Base-by-base conservation (phyloP, 1,140 invertebrate species). In the Polypedilum vanderplanki region DNA sequence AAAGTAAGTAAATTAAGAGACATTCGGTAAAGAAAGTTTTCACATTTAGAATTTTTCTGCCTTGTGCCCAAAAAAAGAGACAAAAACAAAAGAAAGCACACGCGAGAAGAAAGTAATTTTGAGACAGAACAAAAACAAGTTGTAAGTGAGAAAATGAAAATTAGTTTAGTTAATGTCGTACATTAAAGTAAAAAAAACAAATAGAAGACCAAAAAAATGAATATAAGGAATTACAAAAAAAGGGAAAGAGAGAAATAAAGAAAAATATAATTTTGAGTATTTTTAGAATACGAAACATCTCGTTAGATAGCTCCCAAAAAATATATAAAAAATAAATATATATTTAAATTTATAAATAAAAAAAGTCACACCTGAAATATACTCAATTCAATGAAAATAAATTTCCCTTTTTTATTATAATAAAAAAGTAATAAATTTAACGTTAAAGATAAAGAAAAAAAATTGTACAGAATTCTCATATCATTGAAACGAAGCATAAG, bases 301-400 rank as follows among this genome's bases (percentile, higher is more conserved):
- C 46, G 46, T 12, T 57, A 57, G 46, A 57, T 57, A 57, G 46
- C 46, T 57, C 46, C 24, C 46, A 46, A 8, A 46, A 41, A 41
- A 10, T 46, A 15, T 10, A 46, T 46, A 7, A 41, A 46, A 46
- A 46, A 10, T 57, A 57, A 46, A 57, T 57, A n/a, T n/a, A 57
- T n/a, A 57, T 57, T 33, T 33, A 33, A 57, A 12, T 57, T 15
- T 12, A 57, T 57, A 57, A 57, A n/a, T 57, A 18, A 70, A 57
- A 57, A 70, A 18, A 70, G 17, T 22, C 65, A 70, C 65, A 70
- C 65, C 65, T 70, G 65, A 70, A 22, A 70, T 70, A 70, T 70
- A 70, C 65, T 70, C 65, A 70, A 70, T n/a, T n/a, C 12, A 57
- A 57, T 1, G 8, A 15, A 46, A 46, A 15, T 57, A n/a, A 57